Conservation (phyloP, 2,797 vertebrate species). For the Eulemur rubriventer region DNA sequence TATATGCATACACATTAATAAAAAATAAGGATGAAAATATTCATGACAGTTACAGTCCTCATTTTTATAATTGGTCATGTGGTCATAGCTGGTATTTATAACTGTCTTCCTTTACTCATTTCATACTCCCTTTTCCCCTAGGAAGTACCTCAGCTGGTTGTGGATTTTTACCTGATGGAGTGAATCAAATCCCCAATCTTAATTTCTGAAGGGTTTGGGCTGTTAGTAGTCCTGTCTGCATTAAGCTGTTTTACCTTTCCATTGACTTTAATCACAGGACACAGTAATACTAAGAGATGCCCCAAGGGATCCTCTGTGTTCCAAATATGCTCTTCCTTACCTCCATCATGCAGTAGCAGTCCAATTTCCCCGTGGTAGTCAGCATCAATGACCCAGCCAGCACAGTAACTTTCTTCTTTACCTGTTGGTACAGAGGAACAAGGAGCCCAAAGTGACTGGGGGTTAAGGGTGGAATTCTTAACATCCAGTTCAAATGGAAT, state of each 20-base stretch:
- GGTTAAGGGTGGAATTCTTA: neutral
- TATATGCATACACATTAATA: neutral
- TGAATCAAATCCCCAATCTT: neutral
- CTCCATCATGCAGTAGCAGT: too few species aligned
- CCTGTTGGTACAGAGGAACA: neutral
- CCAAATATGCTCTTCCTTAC: neutral
- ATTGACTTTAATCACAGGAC: neutral
- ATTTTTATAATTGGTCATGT: neutral
- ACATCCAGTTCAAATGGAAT: neutral
- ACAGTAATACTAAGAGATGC: neutral
- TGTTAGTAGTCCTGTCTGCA: neutral
- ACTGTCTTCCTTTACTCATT: neutral
- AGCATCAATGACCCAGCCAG: neutral
- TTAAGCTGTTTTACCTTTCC: neutral
- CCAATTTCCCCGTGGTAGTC: neutral
- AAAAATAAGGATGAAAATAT: neutral
- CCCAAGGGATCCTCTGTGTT: neutral
- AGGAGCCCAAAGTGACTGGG: neutral
- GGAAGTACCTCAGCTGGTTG: too few species aligned
- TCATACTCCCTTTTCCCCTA: neutral
- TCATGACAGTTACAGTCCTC: neutral
- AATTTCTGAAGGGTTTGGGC: neutral
- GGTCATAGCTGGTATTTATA: neutral
- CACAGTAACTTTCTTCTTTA: neutral
- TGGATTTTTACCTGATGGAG: neutral